These are phyloP conservation scores for Scalopus aquaticus DNA, from an alignment of 2,113 vertebrate species.

Conservation along the genomic window DNA sequence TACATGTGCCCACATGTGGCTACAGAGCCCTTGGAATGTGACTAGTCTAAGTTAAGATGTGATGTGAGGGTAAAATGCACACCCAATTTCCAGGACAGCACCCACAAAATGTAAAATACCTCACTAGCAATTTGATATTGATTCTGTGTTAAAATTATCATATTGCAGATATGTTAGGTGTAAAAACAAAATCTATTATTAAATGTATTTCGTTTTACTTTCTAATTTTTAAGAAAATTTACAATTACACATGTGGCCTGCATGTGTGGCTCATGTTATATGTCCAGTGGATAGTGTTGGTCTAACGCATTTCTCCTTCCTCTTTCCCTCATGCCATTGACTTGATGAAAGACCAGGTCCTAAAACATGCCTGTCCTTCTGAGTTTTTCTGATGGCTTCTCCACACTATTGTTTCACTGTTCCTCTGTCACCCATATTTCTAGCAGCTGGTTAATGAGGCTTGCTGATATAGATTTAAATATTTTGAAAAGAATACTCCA, in stretches of 20 bases:
- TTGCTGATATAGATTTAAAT: not conserved
- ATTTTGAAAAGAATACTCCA: not conserved
- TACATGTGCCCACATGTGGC: not conserved
- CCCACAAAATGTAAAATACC: not conserved
- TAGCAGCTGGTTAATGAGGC: not conserved
- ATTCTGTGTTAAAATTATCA: not conserved
- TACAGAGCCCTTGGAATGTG: not conserved
- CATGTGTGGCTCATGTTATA: not conserved
- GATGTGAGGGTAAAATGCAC: not conserved
- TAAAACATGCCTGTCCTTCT: not conserved
- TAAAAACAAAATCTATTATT: not conserved
- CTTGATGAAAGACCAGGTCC: not conserved
- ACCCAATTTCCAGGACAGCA: not conserved
- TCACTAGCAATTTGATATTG: not conserved
- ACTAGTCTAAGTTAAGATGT: not conserved
- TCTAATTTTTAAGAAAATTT: not conserved
- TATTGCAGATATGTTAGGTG: not conserved
- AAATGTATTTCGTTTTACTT: not conserved
- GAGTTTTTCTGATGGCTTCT: not conserved
- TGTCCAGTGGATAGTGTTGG: not conserved
- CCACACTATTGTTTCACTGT: not conserved
- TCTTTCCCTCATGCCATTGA: not conserved
- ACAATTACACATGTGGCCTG: not conserved
- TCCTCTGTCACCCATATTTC: not conserved
- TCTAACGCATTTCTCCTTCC: not conserved